Evolutionary conservation across 2,888 invertebrate genomes (phyloP).

Genomic region (Metacarcinus magister): DNA sequence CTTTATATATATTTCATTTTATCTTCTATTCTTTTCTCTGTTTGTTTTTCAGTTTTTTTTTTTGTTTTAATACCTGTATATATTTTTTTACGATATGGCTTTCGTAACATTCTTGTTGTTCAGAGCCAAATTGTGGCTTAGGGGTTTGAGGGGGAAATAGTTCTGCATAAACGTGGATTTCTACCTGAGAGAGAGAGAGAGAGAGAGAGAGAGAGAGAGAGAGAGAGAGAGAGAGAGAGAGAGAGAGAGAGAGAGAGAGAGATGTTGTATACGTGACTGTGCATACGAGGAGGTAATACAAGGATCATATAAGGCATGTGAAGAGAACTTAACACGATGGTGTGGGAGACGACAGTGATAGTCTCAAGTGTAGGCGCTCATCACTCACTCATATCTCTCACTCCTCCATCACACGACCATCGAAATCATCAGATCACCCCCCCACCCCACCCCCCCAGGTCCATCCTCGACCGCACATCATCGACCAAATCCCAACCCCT

Average conservation of each 20-base stretch:
- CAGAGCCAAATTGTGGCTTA: background rate
- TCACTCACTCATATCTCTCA: background rate
- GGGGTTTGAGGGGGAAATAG: background rate
- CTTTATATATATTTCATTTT: background rate
- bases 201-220: conserved; percentile 2
- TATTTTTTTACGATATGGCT: too few relatives aligned
- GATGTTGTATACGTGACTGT: background rate
- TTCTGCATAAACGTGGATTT: conserved; percentile 15
- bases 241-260: background rate
- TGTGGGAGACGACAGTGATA: background rate
- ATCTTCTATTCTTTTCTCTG: background rate
- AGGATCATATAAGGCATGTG: background rate
- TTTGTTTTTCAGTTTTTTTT: too few relatives aligned
- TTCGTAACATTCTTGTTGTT: background rate
- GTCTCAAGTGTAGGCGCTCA: background rate
- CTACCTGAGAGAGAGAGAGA: background rate
- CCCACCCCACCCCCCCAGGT: too few relatives aligned
- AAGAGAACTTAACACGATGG: background rate
- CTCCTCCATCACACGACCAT: too few relatives aligned
- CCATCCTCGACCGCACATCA: too few relatives aligned
- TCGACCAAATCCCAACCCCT: too few relatives aligned
- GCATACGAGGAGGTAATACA: background rate
- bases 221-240: conserved; percentile 2
- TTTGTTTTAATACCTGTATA: too few relatives aligned
- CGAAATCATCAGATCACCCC: too few relatives aligned